Evolutionary conservation across 2,113 vertebrate genomes (phyloP).

Genomic region (Lophotis ruficrista): DNA sequence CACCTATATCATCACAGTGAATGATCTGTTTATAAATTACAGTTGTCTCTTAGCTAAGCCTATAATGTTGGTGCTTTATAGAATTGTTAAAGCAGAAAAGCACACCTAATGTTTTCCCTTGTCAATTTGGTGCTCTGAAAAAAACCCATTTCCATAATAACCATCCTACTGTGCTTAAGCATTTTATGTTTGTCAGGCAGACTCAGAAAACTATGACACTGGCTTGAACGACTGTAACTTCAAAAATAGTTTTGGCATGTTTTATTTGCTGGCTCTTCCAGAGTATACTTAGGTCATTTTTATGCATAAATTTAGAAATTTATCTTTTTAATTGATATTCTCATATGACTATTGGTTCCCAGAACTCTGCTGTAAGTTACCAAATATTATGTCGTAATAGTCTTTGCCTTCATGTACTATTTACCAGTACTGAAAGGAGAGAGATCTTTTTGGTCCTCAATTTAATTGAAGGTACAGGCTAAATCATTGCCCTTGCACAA

Average conservation of each 20-base stretch:
- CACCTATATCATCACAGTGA: background rate
- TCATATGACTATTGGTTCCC: background rate
- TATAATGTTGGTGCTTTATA: background rate
- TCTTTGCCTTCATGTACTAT: background rate
- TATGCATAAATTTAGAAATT: background rate
- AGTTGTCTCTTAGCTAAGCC: background rate
- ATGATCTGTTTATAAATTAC: background rate
- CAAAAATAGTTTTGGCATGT: background rate
- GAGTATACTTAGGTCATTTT: background rate
- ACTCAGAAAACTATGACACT: background rate
- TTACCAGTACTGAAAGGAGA: background rate
- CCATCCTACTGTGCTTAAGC: background rate
- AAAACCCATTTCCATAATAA: background rate
- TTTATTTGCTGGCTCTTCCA: background rate
- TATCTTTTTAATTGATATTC: background rate
- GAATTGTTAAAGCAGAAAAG: background rate
- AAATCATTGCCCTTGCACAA: background rate
- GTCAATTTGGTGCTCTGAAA: background rate
- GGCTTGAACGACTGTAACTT: background rate
- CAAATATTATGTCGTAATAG: background rate
- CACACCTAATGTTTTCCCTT: background rate
- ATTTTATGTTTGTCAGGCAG: background rate
- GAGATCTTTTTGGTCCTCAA: background rate
- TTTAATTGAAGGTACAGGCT: background rate
- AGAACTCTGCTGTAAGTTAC: background rate